These are phyloP conservation scores for Gnathonemus longibarbis DNA, from an alignment of 2,113 vertebrate species.

Conservation along the genomic window DNA sequence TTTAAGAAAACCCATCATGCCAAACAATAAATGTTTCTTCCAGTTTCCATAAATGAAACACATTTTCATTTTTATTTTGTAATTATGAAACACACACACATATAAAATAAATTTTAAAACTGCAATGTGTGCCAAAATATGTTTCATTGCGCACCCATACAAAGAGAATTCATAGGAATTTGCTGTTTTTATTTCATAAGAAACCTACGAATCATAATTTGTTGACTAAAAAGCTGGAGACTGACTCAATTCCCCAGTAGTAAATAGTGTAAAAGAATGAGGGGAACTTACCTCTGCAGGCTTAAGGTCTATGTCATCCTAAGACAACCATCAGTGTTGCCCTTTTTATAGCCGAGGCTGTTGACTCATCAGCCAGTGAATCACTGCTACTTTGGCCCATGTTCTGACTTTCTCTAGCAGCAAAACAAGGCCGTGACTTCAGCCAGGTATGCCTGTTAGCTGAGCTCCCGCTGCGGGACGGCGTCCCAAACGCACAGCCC, in stretches of 20 bases:
- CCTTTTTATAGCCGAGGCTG: not conserved
- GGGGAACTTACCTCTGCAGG: constrained; percentile 12
- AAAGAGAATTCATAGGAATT: not conserved
- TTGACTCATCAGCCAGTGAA: constrained; percentile 9
- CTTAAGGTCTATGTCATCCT: constrained; percentile 9
- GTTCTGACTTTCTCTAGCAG: not conserved
- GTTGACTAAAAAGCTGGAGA: not conserved
- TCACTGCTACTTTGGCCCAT: not conserved
- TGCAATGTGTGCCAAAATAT: not conserved
- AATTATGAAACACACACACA: not conserved
- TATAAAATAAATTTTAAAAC: not conserved
- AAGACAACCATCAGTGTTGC: not conserved
- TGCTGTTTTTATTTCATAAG: not conserved
- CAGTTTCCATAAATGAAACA: not conserved
- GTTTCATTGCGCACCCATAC: not conserved
- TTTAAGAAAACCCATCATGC: not conserved
- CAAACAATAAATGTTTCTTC: not conserved
- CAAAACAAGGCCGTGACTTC: not conserved
- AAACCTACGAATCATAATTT: not conserved
- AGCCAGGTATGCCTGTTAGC: not conserved
- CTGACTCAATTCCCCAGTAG: not conserved
- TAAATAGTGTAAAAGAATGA: not conserved
- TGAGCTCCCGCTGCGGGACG: not conserved
- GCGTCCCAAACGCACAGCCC: not conserved
- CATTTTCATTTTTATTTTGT: not conserved